Percentiles rank a stretch among this genome's conserved stretches.
phyloP scores from a whole-genome alignment of 1,140 invertebrate species.

The Trichonephila clavipes region DNA sequence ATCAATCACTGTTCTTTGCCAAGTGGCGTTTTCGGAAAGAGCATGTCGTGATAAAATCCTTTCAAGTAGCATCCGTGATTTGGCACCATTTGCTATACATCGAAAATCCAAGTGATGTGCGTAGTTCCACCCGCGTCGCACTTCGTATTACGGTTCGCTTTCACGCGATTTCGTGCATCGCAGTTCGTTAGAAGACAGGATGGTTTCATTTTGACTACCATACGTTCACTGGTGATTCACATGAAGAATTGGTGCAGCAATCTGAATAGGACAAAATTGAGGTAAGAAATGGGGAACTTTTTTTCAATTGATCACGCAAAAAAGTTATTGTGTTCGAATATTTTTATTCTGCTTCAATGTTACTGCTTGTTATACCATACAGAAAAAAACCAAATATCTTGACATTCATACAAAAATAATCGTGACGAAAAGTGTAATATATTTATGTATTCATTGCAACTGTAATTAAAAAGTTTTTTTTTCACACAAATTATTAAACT shows the following conservation, averaged over 20 bases:
- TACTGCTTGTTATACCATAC: no score
- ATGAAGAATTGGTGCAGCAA: slow-evolving; percentile 1
- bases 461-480: no score
- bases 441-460: no score
- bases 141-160: slow-evolving; percentile 2
- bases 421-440: no score
- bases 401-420: no score
- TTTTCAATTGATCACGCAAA: neutral
- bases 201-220: neutral
- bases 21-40: neutral
- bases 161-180: slow-evolving; percentile 19
- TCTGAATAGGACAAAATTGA: neutral
- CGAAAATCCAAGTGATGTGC: neutral
- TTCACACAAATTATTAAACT: no score
- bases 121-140: neutral
- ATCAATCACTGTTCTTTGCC: neutral
- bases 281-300: neutral
- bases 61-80: neutral
- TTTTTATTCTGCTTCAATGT: no score
- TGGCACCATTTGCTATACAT: neutral
- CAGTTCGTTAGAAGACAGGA: slow-evolving; percentile 21
- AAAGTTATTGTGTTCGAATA: no score
- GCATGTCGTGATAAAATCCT: slow-evolving; percentile 2
- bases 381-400: no score
- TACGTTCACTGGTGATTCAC: neutral